Evolutionary conservation across 2,797 vertebrate species (phyloP).

Genomic region (Craterocephalus amniculus): DNA sequence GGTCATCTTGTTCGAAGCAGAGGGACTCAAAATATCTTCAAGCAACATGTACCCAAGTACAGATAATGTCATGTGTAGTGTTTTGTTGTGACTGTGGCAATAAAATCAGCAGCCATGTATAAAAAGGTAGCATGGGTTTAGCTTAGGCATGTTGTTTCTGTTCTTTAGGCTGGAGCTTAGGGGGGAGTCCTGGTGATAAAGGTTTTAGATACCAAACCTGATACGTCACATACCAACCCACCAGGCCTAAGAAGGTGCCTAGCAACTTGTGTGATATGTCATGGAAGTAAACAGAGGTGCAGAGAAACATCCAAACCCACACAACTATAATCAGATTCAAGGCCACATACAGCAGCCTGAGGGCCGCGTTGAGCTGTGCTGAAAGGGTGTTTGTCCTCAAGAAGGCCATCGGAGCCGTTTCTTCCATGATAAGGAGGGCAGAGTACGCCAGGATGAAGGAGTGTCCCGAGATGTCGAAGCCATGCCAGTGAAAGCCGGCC

Average conservation of each 20-base stretch:
- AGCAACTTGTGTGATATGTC: slow-evolving; percentile 87
- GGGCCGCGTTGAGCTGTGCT: slow-evolving; percentile 43
- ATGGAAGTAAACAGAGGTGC: slow-evolving; percentile 94
- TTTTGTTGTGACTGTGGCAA: slow-evolving; percentile 22
- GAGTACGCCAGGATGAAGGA: slow-evolving; percentile 94
- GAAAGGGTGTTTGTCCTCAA: slow-evolving; percentile 65
- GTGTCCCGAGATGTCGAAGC: slow-evolving; percentile 96
- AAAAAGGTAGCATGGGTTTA: not conserved
- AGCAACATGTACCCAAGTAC: slow-evolving; percentile 48
- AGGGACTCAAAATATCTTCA: slow-evolving; percentile 58
- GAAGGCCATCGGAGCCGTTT: slow-evolving; percentile 84
- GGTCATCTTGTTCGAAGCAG: slow-evolving; percentile 30
- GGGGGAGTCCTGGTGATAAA: slow-evolving; percentile 91
- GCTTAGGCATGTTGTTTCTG: slow-evolving; percentile 69
- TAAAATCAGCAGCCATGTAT: not conserved
- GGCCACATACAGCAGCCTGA: slow-evolving; percentile 85
- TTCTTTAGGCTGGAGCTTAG: slow-evolving; percentile 53
- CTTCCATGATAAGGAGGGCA: slow-evolving; percentile 90
- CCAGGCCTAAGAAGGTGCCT: slow-evolving; percentile 86
- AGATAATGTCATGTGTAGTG: slow-evolving; percentile 29
- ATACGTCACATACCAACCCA: slow-evolving; percentile 90
- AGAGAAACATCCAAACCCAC: slow-evolving; percentile 94
- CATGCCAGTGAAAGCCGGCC: slow-evolving; percentile 86
- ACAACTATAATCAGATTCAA: slow-evolving; percentile 84
- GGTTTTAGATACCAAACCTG: slow-evolving; percentile 88